phyloP scores from a whole-genome alignment of 2,797 vertebrate genomes.

The Phrynocephalus vlangalii region DNA sequence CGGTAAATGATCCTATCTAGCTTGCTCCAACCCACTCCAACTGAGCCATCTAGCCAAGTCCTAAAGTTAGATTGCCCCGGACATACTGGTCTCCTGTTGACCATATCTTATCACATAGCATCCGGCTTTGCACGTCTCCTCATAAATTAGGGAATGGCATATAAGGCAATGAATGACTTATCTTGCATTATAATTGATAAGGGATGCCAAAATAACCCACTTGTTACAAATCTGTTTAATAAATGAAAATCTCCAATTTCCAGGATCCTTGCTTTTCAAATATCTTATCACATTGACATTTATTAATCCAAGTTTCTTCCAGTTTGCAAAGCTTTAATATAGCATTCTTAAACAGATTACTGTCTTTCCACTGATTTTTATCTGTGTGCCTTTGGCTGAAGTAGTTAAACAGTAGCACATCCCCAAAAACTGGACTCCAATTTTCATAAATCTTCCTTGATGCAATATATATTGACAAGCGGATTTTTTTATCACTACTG shows the following conservation, averaged over 20 bases:
- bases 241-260: constrained; percentile 7
- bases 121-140: background rate
- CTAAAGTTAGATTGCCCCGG: background rate
- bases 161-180: background rate
- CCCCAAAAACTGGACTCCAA: fast-evolving
- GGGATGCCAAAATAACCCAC: background rate
- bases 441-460: background rate
- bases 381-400: fast-evolving
- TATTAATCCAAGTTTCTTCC: constrained; percentile 38
- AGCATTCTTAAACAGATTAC: background rate
- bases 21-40: no score
- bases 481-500: background rate
- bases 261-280: constrained; percentile 7
- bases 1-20: no score
- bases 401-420: background rate
- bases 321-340: constrained; percentile 8
- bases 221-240: background rate
- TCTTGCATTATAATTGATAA: background rate
- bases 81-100: background rate
- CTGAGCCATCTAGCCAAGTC: no score
- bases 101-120: background rate
- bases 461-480: background rate
- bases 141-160: background rate
- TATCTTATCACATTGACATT: constrained; percentile 23
- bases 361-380: background rate